Evolutionary conservation across 2,797 vertebrate genomes (phyloP).

Genomic region (Anguilla marmorata): DNA sequence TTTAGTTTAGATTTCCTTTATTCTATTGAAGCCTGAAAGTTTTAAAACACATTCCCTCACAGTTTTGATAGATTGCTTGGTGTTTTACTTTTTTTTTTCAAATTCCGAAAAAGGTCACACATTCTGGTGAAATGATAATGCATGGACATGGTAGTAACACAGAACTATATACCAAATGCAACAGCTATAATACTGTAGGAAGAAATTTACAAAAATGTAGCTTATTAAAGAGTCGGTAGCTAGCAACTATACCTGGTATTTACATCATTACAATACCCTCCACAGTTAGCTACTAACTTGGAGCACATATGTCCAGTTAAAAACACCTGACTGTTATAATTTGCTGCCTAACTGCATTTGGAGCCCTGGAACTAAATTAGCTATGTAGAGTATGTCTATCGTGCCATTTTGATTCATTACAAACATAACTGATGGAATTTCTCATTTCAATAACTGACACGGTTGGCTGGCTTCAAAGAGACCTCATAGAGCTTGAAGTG

Average conservation of each 20-base stretch:
- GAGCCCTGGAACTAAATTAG: neutral
- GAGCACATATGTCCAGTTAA: neutral
- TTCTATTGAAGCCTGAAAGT: neutral
- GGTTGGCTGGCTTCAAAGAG: neutral
- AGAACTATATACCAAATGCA: neutral
- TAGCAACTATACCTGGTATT: neutral
- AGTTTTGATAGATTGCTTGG: neutral
- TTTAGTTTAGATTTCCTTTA: neutral
- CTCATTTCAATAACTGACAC: neutral
- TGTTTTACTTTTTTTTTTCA: neutral
- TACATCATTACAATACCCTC: neutral
- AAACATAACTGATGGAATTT: neutral
- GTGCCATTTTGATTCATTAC: neutral
- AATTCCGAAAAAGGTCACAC: neutral
- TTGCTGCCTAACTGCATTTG: neutral
- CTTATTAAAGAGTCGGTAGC: neutral
- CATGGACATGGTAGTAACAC: neutral
- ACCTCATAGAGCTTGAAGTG: neutral
- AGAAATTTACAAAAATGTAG: neutral
- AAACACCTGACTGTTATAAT: constrained; percentile 8
- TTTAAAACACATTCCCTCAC: neutral
- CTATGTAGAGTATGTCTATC: neutral
- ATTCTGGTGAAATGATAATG: neutral
- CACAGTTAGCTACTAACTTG: neutral
- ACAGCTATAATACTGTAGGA: neutral